phyloP scores from a whole-genome alignment of 1,140 invertebrate genomes.

The Cydia fagiglandana region DNA sequence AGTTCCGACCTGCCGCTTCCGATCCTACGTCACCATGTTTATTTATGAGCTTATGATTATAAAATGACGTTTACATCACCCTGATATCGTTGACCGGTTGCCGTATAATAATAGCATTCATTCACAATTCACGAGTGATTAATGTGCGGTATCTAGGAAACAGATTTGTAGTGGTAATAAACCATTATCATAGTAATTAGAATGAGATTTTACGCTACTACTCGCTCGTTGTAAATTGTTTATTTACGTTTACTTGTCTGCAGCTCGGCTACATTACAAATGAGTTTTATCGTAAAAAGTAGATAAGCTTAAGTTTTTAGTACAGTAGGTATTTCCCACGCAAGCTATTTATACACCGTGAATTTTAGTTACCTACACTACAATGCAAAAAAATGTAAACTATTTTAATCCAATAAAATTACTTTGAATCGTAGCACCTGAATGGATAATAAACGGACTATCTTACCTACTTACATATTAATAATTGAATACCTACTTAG shows the following conservation, averaged over 20 bases:
- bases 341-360: neutral
- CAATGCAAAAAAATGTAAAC: neutral
- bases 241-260: slow-evolving; percentile 56
- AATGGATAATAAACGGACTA: neutral
- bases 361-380: neutral
- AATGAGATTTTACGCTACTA: slow-evolving; percentile 72
- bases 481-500: neutral
- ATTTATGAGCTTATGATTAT: slow-evolving; percentile 78
- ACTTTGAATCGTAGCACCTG: neutral
- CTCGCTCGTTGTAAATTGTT: slow-evolving; percentile 64
- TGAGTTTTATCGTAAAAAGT: slow-evolving; percentile 22
- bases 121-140: slow-evolving; percentile 71
- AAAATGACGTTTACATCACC: slow-evolving; percentile 74
- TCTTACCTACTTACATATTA: neutral
- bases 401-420: neutral
- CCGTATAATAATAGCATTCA: slow-evolving; percentile 72
- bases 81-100: slow-evolving; percentile 73
- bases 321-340: slow-evolving; percentile 9
- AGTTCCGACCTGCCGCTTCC: slow-evolving; percentile 43
- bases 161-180: slow-evolving; percentile 74
- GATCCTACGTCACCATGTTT: slow-evolving; percentile 69
- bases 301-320: slow-evolving; percentile 14
- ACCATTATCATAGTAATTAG: slow-evolving; percentile 75
- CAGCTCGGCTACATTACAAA: slow-evolving; percentile 33
- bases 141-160: slow-evolving; percentile 73